Percentiles rank a stretch among this genome's conserved stretches.
Conservation (phyloP, 1,140 invertebrate genomes). For the Bombus vancouverensis region DNA sequence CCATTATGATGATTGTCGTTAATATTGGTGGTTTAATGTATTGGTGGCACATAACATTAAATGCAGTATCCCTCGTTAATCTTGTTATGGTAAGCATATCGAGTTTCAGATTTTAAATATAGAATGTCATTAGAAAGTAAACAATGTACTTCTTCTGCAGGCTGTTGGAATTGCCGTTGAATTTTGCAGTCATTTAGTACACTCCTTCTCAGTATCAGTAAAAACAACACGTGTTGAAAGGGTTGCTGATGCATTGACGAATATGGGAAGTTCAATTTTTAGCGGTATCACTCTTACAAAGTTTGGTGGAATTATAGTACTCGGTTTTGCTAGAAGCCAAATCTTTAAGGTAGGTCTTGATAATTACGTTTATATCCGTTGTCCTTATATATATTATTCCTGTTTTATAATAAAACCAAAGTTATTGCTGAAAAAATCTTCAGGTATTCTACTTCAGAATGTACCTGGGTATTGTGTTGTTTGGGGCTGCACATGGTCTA, state of each 20-base stretch:
- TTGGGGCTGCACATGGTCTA: slow-evolving; percentile 97
- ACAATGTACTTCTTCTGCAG: slow-evolving; percentile 78
- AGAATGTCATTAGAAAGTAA: not conserved
- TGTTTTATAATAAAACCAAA: not conserved
- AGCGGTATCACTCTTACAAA: slow-evolving; percentile 99
- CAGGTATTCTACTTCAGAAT: slow-evolving; percentile 99
- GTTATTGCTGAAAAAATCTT: slow-evolving; percentile 40
- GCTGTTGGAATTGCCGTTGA: slow-evolving; percentile 99
- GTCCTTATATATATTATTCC: not conserved
- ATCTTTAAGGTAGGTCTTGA: slow-evolving; percentile 89
- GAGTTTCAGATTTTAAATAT: not conserved
- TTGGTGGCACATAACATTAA: slow-evolving; percentile 97
- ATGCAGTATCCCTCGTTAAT: slow-evolving; percentile 98
- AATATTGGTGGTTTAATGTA: slow-evolving; percentile 98
- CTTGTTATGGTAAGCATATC: slow-evolving; percentile 93
- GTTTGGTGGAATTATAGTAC: slow-evolving; percentile 96
- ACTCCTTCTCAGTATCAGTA: slow-evolving; percentile 93
- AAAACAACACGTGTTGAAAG: slow-evolving; percentile 88
- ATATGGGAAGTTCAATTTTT: slow-evolving; percentile 98
- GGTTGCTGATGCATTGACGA: slow-evolving; percentile 91
- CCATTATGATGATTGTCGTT: slow-evolving; percentile 96
- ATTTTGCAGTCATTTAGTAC: slow-evolving; percentile 98
- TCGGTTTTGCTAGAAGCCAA: slow-evolving; percentile 98
- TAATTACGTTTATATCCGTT: not conserved
- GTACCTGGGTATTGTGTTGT: slow-evolving; percentile 98